Conservation (phyloP, 2,797 vertebrate genomes). For the Acrossocheilus wenchowensis region DNA sequence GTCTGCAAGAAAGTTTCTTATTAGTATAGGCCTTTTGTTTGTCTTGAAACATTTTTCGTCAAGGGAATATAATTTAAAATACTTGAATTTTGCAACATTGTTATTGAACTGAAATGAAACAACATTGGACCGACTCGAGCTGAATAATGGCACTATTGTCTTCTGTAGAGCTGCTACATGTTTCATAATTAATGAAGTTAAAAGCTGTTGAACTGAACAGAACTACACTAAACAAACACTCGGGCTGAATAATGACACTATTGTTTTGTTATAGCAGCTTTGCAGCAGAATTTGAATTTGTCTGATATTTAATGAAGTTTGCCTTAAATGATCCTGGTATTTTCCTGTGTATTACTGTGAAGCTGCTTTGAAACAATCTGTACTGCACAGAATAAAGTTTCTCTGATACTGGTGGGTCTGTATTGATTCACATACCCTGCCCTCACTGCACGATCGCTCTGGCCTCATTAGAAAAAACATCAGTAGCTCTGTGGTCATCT, state of each 20-base stretch:
- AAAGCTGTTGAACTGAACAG: neutral
- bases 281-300: neutral
- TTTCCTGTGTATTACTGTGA: neutral
- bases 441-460: neutral
- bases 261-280: neutral
- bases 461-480: conserved; percentile 11
- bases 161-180: neutral
- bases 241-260: neutral
- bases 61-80: neutral
- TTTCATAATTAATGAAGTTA: neutral
- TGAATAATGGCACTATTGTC: neutral
- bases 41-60: neutral
- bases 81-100: neutral
- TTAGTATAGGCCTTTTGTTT: conserved; percentile 9
- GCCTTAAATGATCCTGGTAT: neutral
- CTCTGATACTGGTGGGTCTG: neutral
- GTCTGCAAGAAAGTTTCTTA: neutral
- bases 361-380: neutral
- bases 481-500: conserved; percentile 3
- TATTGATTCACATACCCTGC: neutral
- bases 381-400: neutral
- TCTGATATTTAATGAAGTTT: neutral
- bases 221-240: neutral
- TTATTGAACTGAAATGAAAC: neutral
- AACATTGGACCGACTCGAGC: neutral